Evolutionary conservation across 2,888 invertebrate genomes (phyloP).

Genomic region (Lepidocyrtinus sp.): DNA sequence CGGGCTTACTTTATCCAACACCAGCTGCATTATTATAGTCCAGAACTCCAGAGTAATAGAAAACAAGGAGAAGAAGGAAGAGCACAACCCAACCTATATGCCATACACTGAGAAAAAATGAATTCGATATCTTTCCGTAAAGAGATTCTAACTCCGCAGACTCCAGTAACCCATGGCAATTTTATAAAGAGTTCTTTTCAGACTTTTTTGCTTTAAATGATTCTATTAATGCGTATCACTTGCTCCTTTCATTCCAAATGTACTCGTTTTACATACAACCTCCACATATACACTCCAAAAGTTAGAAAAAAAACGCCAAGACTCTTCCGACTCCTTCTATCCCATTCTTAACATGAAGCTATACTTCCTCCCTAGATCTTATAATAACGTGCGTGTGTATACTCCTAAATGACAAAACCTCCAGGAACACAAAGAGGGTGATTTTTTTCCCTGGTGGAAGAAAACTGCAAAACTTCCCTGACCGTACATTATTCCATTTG

Average conservation of each 20-base stretch:
- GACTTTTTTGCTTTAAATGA: background rate
- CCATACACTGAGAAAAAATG: slow-evolving; percentile 42
- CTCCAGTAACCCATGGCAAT: slow-evolving; percentile 65
- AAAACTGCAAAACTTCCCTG: background rate
- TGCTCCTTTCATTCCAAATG: background rate
- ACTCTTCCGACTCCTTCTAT: too few species aligned
- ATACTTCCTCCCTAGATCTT: too few species aligned
- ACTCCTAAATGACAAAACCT: too few species aligned
- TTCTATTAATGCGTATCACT: background rate
- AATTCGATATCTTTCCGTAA: slow-evolving; percentile 65
- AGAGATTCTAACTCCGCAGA: slow-evolving; percentile 70
- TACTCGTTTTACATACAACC: too few species aligned
- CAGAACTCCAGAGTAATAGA: slow-evolving; percentile 19
- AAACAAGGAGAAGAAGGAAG: too few species aligned
- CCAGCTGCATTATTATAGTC: slow-evolving; percentile 53
- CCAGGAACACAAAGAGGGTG: background rate
- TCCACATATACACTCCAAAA: too few species aligned
- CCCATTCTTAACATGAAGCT: too few species aligned
- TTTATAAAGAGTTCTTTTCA: background rate
- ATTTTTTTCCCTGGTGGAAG: background rate
- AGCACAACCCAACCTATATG: background rate
- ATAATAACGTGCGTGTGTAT: too few species aligned
- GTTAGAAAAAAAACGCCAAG: too few species aligned
- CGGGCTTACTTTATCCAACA: slow-evolving; percentile 31
- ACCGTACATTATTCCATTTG: background rate